Base-by-base conservation (phyloP, 1,140 invertebrate genomes). In the Diploscapter pachys region DNA sequence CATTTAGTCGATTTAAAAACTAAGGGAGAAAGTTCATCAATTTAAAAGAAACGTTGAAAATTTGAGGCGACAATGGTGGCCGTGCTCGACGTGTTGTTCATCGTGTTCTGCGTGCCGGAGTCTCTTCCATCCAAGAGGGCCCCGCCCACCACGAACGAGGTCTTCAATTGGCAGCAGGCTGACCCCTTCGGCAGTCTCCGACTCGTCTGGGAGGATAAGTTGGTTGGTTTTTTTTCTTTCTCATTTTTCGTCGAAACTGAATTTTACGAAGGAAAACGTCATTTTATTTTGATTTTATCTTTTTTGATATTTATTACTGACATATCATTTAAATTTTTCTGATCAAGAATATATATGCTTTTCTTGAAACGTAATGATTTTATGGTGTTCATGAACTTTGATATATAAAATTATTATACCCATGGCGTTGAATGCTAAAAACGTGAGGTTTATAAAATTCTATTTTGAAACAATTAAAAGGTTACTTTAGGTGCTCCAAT, bases 81-180 rank as follows among this genome's bases (percentile, higher is more conserved):
- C 62, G 88, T 97, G 65, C 89, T 99, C 76, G 97, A 99, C 89
- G 92, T 99, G 49, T 92, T 99, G 87, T 99, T 99, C 87, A 98
- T 99, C 82, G 89, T 98, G 81, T 93, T 98, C 49, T 93, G 93
- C 74, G 95, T 99, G 76, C 96, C 96, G 31, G 96, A 99, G 89
- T 97, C 94, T 80, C 88, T 99, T 65, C 94, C 96, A 59, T 95
- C 95, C 90, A 95, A 96, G 90, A 51, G 89, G 90, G 65, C 91
- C 91, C 72, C 57, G 11, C 66, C 61, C 48, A 65, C 65, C 3
- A 90, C 59, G 8, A 59, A 68, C 9, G 80, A 81, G n/a, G 85
- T 86, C 54, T 86, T 89, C 72, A 87, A 88, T 3, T 90, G 90
- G 89, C 95, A 98, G 86, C 93, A 96, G 86, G 95, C 95, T 11